phyloP scores from a whole-genome alignment of 1,140 invertebrate genomes.

The Aphis gossypii region DNA sequence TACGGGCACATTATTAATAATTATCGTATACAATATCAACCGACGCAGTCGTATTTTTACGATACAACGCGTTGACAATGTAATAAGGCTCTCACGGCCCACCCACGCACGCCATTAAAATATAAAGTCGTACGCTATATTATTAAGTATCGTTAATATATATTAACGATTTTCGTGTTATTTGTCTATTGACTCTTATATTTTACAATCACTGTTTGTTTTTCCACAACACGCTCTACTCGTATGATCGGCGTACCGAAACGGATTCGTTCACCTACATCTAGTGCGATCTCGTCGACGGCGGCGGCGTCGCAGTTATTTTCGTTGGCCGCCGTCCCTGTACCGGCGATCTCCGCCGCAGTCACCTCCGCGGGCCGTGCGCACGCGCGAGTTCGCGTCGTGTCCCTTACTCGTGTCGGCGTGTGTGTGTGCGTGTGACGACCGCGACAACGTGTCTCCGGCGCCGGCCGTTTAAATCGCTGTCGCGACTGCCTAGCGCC shows the following conservation, averaged over 20 bases:
- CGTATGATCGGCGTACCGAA: neutral
- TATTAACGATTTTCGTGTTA: neutral
- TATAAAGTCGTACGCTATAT: no score
- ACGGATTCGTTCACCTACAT: neutral
- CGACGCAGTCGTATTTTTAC: no score
- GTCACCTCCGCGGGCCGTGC: neutral
- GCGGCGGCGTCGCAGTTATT: neutral
- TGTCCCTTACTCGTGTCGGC: no score
- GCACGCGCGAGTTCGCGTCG: neutral
- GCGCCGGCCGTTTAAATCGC: slow-evolving; percentile 11
- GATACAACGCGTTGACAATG: no score
- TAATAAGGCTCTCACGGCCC: no score
- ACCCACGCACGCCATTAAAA: no score
- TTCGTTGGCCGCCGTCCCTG: neutral
- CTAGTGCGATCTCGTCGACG: neutral
- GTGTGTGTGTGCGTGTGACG: no score
- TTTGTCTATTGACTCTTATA: neutral
- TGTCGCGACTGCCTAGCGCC: neutral
- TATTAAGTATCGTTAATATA: no score
- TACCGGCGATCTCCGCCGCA: neutral
- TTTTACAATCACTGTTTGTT: neutral
- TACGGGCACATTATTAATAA: no score
- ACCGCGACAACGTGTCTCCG: neutral
- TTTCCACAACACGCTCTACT: neutral
- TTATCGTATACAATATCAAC: no score